Conservation (phyloP, 2,797 vertebrate species). For the Buceros bicornis region DNA sequence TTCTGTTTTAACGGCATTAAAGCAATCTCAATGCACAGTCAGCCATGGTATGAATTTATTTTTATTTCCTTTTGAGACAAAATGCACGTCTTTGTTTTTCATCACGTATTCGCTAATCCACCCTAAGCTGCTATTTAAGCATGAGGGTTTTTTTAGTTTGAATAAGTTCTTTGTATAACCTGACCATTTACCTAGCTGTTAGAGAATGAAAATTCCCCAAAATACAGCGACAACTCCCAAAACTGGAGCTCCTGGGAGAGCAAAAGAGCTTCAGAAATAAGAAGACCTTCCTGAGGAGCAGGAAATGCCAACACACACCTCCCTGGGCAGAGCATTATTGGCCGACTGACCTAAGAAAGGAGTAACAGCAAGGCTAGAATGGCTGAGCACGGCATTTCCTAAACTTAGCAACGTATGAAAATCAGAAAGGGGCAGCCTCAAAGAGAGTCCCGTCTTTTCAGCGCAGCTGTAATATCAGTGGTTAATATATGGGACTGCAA, state of each 20-base stretch:
- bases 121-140: background rate
- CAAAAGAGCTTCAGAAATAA: conserved; percentile 14
- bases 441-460: background rate
- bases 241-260: conserved; percentile 34
- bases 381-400: background rate
- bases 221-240: background rate
- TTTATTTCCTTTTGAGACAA: conserved; percentile 39
- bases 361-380: background rate
- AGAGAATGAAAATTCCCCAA: background rate
- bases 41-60: background rate
- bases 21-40: background rate
- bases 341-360: background rate
- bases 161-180: conserved; percentile 50
- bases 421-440: background rate
- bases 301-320: conserved; percentile 45
- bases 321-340: conserved; percentile 28
- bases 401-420: background rate
- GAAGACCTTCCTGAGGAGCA: conserved; percentile 45
- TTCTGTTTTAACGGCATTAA: background rate
- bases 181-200: background rate
- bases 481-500: background rate
- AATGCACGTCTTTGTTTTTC: conserved; percentile 47
- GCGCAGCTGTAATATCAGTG: background rate
- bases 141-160: background rate
- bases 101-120: conserved; percentile 4